Conservation (phyloP, 1,140 invertebrate genomes). For the Dreissena rostriformis region DNA sequence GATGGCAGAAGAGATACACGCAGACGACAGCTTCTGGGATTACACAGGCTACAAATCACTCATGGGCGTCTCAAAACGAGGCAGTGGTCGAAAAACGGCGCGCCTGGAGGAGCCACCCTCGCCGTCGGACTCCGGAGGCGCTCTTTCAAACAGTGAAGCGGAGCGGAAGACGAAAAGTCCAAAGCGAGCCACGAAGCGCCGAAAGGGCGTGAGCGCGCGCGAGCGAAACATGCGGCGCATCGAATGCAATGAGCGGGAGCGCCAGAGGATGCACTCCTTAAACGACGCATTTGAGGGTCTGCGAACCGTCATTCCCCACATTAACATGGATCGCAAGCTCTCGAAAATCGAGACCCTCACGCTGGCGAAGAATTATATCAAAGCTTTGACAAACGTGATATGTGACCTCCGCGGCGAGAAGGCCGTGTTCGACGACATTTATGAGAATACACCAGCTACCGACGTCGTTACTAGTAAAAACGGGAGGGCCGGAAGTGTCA, state of each 20-base stretch:
- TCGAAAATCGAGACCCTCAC: conserved; percentile 94
- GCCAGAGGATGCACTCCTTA: conserved; percentile 93
- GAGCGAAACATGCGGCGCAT: conserved; percentile 91
- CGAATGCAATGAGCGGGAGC: conserved; percentile 93
- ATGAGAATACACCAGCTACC: conserved; percentile 5
- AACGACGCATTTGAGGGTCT: conserved; percentile 95
- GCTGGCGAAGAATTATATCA: conserved; percentile 94
- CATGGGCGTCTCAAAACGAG: conserved; percentile 52
- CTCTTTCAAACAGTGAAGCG: conserved; percentile 69
- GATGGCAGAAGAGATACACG: conserved; percentile 55
- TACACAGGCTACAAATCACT: conserved; percentile 52
- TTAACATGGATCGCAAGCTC: conserved; percentile 91
- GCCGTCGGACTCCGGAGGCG: conserved; percentile 75
- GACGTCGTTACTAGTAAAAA: conserved; percentile 33
- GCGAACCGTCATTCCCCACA: conserved; percentile 93
- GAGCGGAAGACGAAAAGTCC: conserved; percentile 70
- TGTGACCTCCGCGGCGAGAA: conserved; percentile 88
- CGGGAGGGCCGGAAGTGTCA: conserved; percentile 25
- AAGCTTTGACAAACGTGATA: conserved; percentile 93
- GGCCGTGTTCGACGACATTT: conserved; percentile 41
- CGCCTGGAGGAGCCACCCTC: conserved; percentile 64
- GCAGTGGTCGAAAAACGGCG: conserved; percentile 53
- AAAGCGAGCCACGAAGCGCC: conserved; percentile 83
- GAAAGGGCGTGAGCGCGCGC: conserved; percentile 88
- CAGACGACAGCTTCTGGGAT: conserved; percentile 60